Evolutionary conservation across 2,113 vertebrate genomes (phyloP), one percentile per base, ranked within the genome.

Genomic region (Triplophysa tibetana): DNA sequence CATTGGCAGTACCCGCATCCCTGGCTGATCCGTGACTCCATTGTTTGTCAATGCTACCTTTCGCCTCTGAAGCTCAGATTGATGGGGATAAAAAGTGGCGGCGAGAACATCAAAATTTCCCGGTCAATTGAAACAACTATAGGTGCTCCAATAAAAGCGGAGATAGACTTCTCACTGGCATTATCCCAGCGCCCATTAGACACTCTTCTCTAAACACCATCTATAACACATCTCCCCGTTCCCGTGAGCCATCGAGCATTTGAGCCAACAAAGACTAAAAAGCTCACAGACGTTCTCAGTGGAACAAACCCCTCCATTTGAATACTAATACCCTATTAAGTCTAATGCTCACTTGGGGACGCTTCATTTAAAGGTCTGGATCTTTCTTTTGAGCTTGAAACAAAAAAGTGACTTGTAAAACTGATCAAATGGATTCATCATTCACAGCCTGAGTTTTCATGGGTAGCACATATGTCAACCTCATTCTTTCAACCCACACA

Each of bases 121-220:
- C 85, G 88, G 90, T 89, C 85, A 85, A 87, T 88, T 84, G 80
- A 89, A 92, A 88, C 88, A 90, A 89, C 84, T 83, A 85, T 88
- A 85, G 72, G 81, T 62, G 68, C 85, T 86, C 83, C 85, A 87
- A 91, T 90, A 90, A 86, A 88, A 69, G 85, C 43, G 54, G 70
- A 86, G 85, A 91, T 86, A 83, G 81, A 64, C 81, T 82, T 87
- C 74, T 90, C 67, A 83, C 86, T 84, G 86, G 86, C 84, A 85
- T 90, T 88, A 90, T 91, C 87, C 85, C 85, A 83, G 82, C 84
- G 81, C 68, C 76, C 86, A 90, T 91, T 89, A 89, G 89, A 88
- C 87, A 90, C 86, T 84, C 88, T 87, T 88, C 88, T 91, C 87
- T 85, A 87, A 89, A 88, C 87, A 84, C 84, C 78, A 88, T 89